Evolutionary conservation across 2,113 vertebrate genomes (phyloP).

Genomic region (Sinocyclocheilus anshuiensis): DNA sequence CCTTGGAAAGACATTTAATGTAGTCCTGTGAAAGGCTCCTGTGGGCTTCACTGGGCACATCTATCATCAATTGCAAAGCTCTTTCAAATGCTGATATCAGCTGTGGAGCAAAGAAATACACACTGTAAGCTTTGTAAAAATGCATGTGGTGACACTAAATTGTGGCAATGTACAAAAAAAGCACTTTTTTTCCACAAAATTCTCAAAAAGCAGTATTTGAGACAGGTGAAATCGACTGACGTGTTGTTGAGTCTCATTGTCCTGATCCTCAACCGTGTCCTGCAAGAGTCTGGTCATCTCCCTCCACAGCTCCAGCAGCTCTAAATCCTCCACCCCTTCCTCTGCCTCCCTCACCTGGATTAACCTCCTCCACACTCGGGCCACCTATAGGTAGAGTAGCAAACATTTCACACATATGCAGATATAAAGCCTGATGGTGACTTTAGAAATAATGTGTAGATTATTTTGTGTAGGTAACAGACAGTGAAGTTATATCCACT

Average conservation of each 20-base stretch:
- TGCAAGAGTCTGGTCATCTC: conserved; percentile 82
- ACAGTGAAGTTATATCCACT: neutral
- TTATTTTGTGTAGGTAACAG: neutral
- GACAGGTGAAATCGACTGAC: conserved; percentile 69
- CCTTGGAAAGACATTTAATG: conserved; percentile 86
- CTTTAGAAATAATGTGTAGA: neutral
- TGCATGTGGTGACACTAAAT: too few relatives aligned
- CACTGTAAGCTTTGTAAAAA: too few relatives aligned
- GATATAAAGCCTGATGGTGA: neutral
- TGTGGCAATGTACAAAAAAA: too few relatives aligned
- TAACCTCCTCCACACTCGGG: conserved; percentile 80
- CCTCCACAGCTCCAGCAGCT: conserved; percentile 84
- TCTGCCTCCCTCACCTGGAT: conserved; percentile 80
- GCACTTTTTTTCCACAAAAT: too few relatives aligned
- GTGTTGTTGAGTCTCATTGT: conserved; percentile 82
- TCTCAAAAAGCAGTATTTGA: too few relatives aligned
- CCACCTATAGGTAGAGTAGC: conserved; percentile 70
- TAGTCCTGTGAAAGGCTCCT: conserved; percentile 80
- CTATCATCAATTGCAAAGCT: conserved; percentile 76
- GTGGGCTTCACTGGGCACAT: conserved; percentile 85
- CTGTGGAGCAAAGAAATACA: too few relatives aligned
- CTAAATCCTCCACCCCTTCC: conserved; percentile 77
- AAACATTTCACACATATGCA: neutral
- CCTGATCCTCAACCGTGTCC: conserved; percentile 72
- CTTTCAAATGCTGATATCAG: conserved; percentile 82